Evolutionary conservation across 2,797 vertebrate genomes (phyloP).

Genomic region (Oophaga sylvatica): DNA sequence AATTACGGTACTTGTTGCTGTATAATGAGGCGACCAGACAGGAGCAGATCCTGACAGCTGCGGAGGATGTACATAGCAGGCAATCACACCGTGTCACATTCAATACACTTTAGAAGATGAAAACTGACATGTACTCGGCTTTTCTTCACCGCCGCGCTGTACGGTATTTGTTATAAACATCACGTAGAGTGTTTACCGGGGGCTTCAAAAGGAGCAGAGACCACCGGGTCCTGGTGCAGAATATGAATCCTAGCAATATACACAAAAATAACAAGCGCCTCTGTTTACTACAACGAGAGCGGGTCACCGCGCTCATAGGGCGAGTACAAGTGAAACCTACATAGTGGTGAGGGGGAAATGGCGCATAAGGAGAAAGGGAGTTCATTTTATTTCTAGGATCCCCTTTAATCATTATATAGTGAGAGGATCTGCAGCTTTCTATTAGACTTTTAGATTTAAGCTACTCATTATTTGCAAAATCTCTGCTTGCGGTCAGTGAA

Average conservation of each 20-base stretch:
- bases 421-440: no score
- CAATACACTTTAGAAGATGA: not conserved
- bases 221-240: not conserved
- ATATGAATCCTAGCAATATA: not conserved
- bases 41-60: not conserved
- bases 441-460: no score
- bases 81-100: slow-evolving; percentile 2
- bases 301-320: not conserved
- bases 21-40: not conserved
- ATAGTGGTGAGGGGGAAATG: no score
- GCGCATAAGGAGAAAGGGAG: no score
- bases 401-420: no score
- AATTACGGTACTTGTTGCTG: not conserved
- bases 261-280: not conserved
- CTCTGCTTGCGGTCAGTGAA: no score
- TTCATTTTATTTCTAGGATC: no score
- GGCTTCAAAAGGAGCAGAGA: not conserved
- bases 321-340: not conserved
- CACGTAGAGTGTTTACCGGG: not conserved
- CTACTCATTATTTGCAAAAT: no score
- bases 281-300: not conserved
- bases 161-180: not conserved
- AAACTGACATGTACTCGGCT: not conserved
- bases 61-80: not conserved
- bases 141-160: not conserved